Evolutionary conservation across 2,113 vertebrate genomes (phyloP), one percentile per base, ranked within the genome.

Genomic region (Nanorana parkeri): DNA sequence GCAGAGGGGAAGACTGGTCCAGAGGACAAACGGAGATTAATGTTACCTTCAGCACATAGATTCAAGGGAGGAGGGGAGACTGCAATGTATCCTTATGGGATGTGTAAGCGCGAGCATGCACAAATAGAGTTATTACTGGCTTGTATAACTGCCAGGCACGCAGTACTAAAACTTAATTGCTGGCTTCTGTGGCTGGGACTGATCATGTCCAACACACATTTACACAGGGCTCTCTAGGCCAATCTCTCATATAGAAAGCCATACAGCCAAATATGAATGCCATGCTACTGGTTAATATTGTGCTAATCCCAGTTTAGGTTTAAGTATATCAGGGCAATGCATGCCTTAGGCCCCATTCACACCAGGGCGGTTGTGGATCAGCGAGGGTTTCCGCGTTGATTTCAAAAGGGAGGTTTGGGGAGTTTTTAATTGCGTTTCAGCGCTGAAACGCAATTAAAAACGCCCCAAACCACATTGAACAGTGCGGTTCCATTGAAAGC

Each of bases 1-100:
- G 81, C 88, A 88, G 88, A 83, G 67, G 36, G 85, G 88, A 88
- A 84, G 88, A 83, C 85, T 86, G 87, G 87, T 87, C 79, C 82
- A 91, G 80, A 89, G 88, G 89, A 88, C 88, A 88, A 89, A 88
- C 85, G 86, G 84, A 88, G 90, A 87, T 88, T 90, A 90, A 89
- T 81, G 88, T 88, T 91, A 89, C 85, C 89, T 83, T 90, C 88
- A 88, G 88, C 88, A 84, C 84, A 77, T 84, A 1, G 61, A 83
- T 41, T 19, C 41, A 76, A 72, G 81, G 78, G 81, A 85, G 86
- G 84, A 11, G 79, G 7, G 41, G 41, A 47, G 81, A 60, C 17
- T 58, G 28, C 29, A 58, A 58, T 29, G 36, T 54, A 75, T 75
- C 29, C 72, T 75, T 60, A 60, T 75, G 72, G 36, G 75, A 10